Evolutionary conservation across 92 coral and sea anemone species (phyloP).

Genomic region (Muricea muricata): DNA sequence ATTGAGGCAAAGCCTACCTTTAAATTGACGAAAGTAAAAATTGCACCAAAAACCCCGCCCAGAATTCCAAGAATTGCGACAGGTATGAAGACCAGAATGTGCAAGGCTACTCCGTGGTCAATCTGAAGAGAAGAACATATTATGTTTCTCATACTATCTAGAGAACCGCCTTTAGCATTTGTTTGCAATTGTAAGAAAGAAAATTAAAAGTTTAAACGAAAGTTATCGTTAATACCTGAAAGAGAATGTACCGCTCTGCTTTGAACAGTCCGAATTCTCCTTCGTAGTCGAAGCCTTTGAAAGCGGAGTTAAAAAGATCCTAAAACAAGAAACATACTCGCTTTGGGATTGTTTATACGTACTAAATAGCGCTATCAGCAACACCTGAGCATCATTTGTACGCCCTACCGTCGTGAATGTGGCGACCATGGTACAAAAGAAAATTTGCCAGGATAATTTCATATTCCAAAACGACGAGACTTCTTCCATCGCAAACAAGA

Average conservation of each 20-base stretch:
- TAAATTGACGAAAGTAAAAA: conserved; percentile 87
- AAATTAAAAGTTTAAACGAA: too few species aligned
- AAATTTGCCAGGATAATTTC: conserved; percentile 99
- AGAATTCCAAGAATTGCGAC: conserved; percentile 86
- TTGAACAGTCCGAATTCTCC: conserved; percentile 96
- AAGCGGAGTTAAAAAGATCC: conserved; percentile 99
- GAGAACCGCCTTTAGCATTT: not conserved
- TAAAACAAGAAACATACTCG: conserved; percentile 3
- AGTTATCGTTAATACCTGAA: conserved; percentile 86
- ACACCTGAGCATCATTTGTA: not conserved
- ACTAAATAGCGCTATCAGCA: not conserved
- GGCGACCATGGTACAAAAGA: conserved; percentile 97
- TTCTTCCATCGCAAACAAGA: conserved; percentile 98
- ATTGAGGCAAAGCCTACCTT: conserved; percentile 66
- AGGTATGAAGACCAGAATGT: conserved; percentile 92
- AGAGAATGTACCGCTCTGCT: conserved; percentile 91
- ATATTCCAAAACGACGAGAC: conserved; percentile 99
- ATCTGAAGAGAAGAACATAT: conserved; percentile 67
- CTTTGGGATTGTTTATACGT: not conserved
- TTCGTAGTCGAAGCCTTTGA: conserved; percentile 93
- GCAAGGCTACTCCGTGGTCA: conserved; percentile 92
- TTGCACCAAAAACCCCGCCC: conserved; percentile 92
- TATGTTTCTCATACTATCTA: too few species aligned
- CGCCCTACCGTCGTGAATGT: conserved; percentile 94
- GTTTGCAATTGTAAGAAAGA: too few species aligned